Conservation (phyloP, 53 echinoderm and acorn worm genomes). For the Apostichopus leukothele region DNA sequence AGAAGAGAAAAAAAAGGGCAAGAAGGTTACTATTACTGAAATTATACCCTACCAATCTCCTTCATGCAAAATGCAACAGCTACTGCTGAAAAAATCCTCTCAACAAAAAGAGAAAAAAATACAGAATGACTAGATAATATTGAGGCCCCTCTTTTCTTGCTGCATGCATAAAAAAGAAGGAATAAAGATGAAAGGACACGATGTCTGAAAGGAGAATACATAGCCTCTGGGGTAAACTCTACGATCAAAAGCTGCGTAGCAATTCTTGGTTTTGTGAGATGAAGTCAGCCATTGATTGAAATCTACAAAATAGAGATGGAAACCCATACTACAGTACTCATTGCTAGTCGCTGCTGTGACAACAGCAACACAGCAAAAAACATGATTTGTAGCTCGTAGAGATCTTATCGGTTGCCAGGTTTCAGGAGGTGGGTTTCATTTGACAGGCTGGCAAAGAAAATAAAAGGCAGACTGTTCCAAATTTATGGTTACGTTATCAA, state of each 20-base stretch:
- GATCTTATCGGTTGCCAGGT: too few species aligned
- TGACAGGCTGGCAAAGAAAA: too few species aligned
- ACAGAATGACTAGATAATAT: neutral
- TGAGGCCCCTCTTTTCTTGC: conserved; percentile 20
- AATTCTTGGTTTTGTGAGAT: conserved; percentile 1
- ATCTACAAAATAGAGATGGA: neutral
- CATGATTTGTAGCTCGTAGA: too few species aligned
- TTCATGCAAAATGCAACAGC: neutral
- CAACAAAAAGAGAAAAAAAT: neutral
- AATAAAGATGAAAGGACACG: neutral
- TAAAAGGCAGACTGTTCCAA: too few species aligned
- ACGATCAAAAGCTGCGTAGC: conserved; percentile 23
- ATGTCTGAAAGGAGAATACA: conserved; percentile 30
- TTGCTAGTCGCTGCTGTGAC: too few species aligned
- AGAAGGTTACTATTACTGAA: too few species aligned
- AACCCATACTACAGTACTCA: neutral
- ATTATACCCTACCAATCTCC: neutral
- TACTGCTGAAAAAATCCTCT: neutral
- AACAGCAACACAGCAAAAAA: too few species aligned
- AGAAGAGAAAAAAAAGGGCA: too few species aligned
- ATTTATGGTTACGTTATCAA: too few species aligned
- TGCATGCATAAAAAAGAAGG: conserved; percentile 18
- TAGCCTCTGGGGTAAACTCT: conserved; percentile 32
- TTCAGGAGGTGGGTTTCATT: too few species aligned
- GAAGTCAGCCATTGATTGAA: conserved; percentile 40